These are phyloP conservation scores for Euwallacea similis DNA, from an alignment of 1,140 invertebrate species.

Conservation along the genomic window DNA sequence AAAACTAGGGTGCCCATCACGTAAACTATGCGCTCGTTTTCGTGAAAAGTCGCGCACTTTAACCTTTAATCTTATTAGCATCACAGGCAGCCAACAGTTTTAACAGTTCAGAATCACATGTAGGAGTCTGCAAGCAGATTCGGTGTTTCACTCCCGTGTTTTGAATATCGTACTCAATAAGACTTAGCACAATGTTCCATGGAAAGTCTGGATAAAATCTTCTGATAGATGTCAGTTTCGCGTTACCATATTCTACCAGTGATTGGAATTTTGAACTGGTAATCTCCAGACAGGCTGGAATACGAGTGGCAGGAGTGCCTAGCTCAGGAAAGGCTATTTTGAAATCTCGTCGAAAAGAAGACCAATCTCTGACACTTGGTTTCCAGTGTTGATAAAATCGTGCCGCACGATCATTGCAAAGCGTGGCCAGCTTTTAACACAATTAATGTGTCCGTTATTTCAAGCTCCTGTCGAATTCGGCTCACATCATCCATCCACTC, in stretches of 20 bases:
- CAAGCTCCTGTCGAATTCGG: constrained; percentile 30
- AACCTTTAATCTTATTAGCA: constrained; percentile 5
- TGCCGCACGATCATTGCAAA: constrained; percentile 23
- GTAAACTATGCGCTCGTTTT: constrained; percentile 8
- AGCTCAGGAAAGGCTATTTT: constrained; percentile 21
- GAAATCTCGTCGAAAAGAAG: constrained; percentile 21
- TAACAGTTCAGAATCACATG: constrained; percentile 16
- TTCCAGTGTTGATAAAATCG: constrained; percentile 29
- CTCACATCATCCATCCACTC: constrained; percentile 28
- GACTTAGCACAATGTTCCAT: constrained; percentile 23
- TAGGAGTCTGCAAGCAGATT: constrained; percentile 9
- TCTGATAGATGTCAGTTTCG: constrained; percentile 24
- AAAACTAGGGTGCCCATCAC: constrained; percentile 5
- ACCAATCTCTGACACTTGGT: constrained; percentile 28
- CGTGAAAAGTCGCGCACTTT: constrained; percentile 4
- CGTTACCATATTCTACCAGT: constrained; percentile 34
- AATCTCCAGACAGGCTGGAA: constrained; percentile 18
- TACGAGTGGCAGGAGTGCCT: constrained; percentile 28
- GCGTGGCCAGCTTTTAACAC: constrained; percentile 32
- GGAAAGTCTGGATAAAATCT: constrained; percentile 33
- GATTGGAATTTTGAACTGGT: constrained; percentile 19
- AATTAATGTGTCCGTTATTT: constrained; percentile 29
- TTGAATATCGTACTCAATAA: constrained; percentile 33
- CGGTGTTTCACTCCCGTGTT: constrained; percentile 7
- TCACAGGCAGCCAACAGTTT: constrained; percentile 20